Evolutionary conservation across 2,888 invertebrate genomes (phyloP).

Genomic region (Dolomedes plantarius): DNA sequence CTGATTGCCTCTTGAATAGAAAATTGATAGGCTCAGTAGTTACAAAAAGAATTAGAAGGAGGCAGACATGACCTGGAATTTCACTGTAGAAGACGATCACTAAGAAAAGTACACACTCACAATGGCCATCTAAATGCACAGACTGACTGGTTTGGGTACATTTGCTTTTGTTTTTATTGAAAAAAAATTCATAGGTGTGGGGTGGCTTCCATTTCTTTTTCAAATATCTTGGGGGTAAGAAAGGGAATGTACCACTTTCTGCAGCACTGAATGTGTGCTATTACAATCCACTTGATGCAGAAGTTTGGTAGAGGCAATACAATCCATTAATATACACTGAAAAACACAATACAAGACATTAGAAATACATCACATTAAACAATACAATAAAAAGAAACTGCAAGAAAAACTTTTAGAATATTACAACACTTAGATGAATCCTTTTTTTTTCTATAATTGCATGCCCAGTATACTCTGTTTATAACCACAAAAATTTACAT

Average conservation of each 20-base stretch:
- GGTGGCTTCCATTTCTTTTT: slow-evolving; percentile 42
- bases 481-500: too few relatives aligned
- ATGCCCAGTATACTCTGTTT: too few relatives aligned
- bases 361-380: too few relatives aligned
- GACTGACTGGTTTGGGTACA: slow-evolving; percentile 54
- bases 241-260: slow-evolving; percentile 71
- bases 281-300: slow-evolving; percentile 66
- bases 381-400: too few relatives aligned
- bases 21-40: not conserved
- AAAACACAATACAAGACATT: slow-evolving; percentile 10
- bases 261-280: slow-evolving; percentile 57
- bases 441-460: too few relatives aligned
- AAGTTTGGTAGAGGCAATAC: slow-evolving; percentile 70
- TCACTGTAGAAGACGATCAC: slow-evolving; percentile 44
- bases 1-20: not conserved
- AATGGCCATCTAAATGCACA: slow-evolving; percentile 66
- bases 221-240: slow-evolving; percentile 51
- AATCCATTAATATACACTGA: slow-evolving; percentile 66
- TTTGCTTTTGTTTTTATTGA: slow-evolving; percentile 11
- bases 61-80: slow-evolving; percentile 39
- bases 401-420: too few relatives aligned
- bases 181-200: slow-evolving; percentile 20
- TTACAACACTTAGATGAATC: too few relatives aligned
- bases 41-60: not conserved
- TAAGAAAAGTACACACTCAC: slow-evolving; percentile 49